A percentile compares a stretch with the other conserved stretches of the same genome.
phyloP scores from a whole-genome alignment of 2,113 vertebrate genomes.

The Dromaius novaehollandiae region DNA sequence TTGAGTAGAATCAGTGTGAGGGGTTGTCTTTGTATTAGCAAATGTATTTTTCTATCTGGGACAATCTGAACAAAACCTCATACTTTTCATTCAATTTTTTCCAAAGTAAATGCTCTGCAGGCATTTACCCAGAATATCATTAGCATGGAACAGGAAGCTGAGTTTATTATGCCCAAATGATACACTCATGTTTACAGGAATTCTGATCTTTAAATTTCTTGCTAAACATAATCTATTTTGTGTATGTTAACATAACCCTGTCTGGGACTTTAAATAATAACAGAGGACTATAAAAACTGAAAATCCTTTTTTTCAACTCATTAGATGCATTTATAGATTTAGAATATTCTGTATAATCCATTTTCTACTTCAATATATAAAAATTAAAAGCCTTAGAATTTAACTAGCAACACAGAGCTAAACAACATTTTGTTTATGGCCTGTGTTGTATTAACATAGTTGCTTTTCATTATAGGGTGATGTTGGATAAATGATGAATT shows the following conservation, averaged over 20 bases:
- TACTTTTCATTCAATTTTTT: slow-evolving; percentile 22
- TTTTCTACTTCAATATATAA: slow-evolving; percentile 58
- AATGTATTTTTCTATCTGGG: neutral
- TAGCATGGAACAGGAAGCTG: slow-evolving; percentile 44
- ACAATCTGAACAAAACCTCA: neutral
- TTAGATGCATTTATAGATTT: slow-evolving; percentile 69
- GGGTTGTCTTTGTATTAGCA: neutral
- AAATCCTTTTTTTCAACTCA: slow-evolving; percentile 52
- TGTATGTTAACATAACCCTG: slow-evolving; percentile 26
- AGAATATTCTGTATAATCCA: slow-evolving; percentile 46
- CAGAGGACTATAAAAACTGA: slow-evolving; percentile 60
- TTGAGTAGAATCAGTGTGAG: accelerated
- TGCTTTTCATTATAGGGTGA: slow-evolving; percentile 39
- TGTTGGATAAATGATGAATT: slow-evolving; percentile 39
- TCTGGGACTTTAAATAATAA: slow-evolving; percentile 63
- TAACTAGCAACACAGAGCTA: slow-evolving; percentile 38
- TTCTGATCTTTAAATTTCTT: slow-evolving; percentile 54
- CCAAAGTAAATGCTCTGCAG: slow-evolving; percentile 46
- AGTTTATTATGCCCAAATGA: slow-evolving; percentile 49
- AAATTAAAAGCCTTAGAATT: slow-evolving; percentile 37
- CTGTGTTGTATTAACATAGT: slow-evolving; percentile 24
- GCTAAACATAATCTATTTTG: slow-evolving; percentile 41
- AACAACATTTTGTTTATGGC: slow-evolving; percentile 58
- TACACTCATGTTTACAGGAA: slow-evolving; percentile 58
- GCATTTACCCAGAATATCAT: slow-evolving; percentile 30